Base-by-base conservation (phyloP, 2,888 invertebrate species). In the Taphrorychus bicolor region DNA sequence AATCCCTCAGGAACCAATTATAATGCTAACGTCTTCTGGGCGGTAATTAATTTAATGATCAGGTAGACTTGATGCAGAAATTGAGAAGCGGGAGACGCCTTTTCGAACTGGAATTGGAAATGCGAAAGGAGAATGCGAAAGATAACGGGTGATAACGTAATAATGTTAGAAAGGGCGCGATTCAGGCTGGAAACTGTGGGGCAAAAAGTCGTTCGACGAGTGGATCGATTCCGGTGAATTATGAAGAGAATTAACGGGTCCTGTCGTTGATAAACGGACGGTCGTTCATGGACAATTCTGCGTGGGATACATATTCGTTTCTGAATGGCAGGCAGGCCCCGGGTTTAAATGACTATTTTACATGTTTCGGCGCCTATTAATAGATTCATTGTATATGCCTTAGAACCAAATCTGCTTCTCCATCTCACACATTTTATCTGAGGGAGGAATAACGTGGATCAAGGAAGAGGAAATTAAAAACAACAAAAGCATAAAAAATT, bases 1-100 rank as follows among this genome's bases (percentile, higher is more conserved):
- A n/a, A n/a, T n/a, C n/a, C n/a, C n/a, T 32, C 11, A 1, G 7
- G 32, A 32, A 49, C 18, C 11, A 19, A 49, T 49, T 4, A 49
- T 4, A 49, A 49, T n/a, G 11, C 11, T 19, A 49, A 49, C 5
- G 49, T 19, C 18, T 11, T 49, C 49, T 17, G 17, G 18, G 18
- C 4, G 16, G 18, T 59, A 59, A 59, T 59, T 32, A 59, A 22
- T 24, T n/a, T 59, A 49, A 59, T 59, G 59, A 58, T n/a, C 1
- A 48, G 42, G 19, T 14, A 17, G 24, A 45, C 22, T 48, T 48
- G 23, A 59, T 45, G 58, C 17, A 16, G 24, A 58, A 58, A 48
- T 16, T 32, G 32, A 32, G 32, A 32, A 7, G 11, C 3, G 11
- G 9, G 11, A 11, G 32, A 24, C 16, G 4, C 9, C 18, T 9